Evolutionary conservation across 2,797 vertebrate genomes (phyloP), one percentile per base, ranked within the genome.

Genomic region (Scomberomorus guttatus): DNA sequence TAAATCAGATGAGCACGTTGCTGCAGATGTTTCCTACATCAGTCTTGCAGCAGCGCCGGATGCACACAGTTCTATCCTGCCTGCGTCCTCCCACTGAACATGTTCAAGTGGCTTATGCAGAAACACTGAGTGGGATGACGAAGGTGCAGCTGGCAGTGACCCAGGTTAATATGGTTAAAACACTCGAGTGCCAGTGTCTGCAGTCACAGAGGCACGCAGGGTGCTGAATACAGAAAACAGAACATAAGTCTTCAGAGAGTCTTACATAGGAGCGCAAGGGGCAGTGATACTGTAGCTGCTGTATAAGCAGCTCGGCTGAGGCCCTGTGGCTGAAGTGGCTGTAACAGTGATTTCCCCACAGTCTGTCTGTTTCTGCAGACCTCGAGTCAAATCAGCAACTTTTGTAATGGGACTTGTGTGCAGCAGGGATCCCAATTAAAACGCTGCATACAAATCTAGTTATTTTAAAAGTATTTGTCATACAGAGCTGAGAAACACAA

Each of bases 151-250:
- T 93, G 92, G 91, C 91, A 85, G 55, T 88, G 87, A 90, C 85
- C 93, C 90, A 93, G 88, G 89, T 87, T 92, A 93, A 93, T 93
- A 85, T 90, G 84, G 90, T 90, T 93, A 92, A 93, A 93, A 91
- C 85, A 76, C 82, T 85, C 24, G 57, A 80, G 83, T 75, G 82
- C 81, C 86, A 76, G 72, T 62, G 72, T 88, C 79, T 87, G 88
- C 85, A 77, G 71, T 70, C 22, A 77, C 73, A 80, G 81, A 77
- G 48, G 75, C 75, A 65, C 42, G 56, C 66, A 37, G 69, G 82
- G 82, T 76, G 81, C 84, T 84, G 82, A 90, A 92, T 83, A 78
- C 85, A 86, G 81, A 87, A 81, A 87, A 79, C 75, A 74, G 61
- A 70, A 25, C 44, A 70, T 59, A 61, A 57, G 77, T 81, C 92